Evolutionary conservation across 2,888 invertebrate genomes (phyloP).

Genomic region (Merodon equestris): DNA sequence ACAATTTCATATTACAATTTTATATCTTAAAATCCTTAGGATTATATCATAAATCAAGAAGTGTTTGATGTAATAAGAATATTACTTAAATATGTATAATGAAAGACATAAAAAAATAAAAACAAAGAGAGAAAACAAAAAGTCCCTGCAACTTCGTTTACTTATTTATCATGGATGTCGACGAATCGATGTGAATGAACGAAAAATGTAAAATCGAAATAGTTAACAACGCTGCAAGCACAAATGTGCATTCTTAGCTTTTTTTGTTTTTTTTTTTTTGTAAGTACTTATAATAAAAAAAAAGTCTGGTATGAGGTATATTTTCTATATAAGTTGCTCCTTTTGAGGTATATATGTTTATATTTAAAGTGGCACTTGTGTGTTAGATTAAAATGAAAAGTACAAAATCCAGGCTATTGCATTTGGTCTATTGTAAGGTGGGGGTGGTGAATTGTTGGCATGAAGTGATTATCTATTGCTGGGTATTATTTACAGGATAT

Average conservation of each 20-base stretch:
- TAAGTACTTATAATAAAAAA: slow-evolving; percentile 20
- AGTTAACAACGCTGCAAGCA: slow-evolving; percentile 17
- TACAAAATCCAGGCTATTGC: slow-evolving; percentile 76
- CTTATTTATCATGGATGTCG: slow-evolving; percentile 25
- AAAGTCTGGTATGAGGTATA: slow-evolving; percentile 37
- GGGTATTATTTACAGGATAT: slow-evolving; percentile 75
- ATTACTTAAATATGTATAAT: slow-evolving; percentile 17
- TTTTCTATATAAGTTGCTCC: slow-evolving; percentile 45
- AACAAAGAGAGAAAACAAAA: slow-evolving; percentile 57
- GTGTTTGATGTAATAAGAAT: slow-evolving; percentile 11
- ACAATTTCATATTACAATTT: no score
- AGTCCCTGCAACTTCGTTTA: slow-evolving; percentile 77
- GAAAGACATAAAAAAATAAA: slow-evolving; percentile 12
- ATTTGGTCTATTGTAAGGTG: slow-evolving; percentile 78
- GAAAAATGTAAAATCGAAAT: slow-evolving; percentile 38
- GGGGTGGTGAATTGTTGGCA: slow-evolving; percentile 69
- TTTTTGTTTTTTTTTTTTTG: slow-evolving; percentile 17
- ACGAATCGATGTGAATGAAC: slow-evolving; percentile 16
- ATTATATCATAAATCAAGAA: slow-evolving; percentile 12
- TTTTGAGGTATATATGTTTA: slow-evolving; percentile 70
- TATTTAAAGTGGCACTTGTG: slow-evolving; percentile 73
- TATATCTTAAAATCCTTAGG: no score
- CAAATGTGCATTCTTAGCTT: slow-evolving; percentile 3
- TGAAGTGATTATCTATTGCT: slow-evolving; percentile 53
- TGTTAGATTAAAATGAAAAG: slow-evolving; percentile 70